Evolutionary conservation across 2,113 vertebrate genomes (phyloP).

Genomic region (Erythrocebus patas): DNA sequence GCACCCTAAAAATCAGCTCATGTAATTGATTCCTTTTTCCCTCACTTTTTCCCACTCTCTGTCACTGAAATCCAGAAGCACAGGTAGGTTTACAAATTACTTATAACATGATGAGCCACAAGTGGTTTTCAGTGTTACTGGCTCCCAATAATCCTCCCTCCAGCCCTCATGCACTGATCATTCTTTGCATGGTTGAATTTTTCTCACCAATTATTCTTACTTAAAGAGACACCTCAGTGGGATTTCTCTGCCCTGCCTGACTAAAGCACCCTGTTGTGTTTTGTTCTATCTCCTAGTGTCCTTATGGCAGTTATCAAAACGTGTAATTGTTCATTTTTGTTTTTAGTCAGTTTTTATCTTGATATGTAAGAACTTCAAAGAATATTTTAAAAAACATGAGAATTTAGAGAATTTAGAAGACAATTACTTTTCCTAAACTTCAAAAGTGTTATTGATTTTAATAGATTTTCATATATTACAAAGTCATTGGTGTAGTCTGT

Average conservation of each 20-base stretch:
- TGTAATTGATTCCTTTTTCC: background rate
- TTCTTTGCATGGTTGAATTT: background rate
- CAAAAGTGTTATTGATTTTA: background rate
- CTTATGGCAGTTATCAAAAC: background rate
- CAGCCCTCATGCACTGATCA: no score
- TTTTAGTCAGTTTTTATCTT: background rate
- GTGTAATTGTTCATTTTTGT: background rate
- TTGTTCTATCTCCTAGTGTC: background rate
- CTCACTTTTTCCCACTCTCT: fast-evolving
- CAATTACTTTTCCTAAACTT: background rate
- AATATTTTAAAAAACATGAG: background rate
- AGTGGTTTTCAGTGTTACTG: background rate
- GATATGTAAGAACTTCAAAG: background rate
- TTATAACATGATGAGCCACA: background rate
- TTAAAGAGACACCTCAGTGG: no score
- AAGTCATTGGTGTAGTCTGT: background rate
- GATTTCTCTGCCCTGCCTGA: background rate
- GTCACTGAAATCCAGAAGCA: background rate
- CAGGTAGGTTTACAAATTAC: no score
- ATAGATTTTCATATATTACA: background rate
- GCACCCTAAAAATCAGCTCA: background rate
- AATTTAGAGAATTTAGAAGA: no score
- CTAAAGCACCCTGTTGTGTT: background rate
- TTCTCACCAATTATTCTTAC: background rate
- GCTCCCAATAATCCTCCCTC: background rate